Evolutionary conservation across 2,113 vertebrate genomes (phyloP).

Genomic region (Ramphastos sulfuratus): DNA sequence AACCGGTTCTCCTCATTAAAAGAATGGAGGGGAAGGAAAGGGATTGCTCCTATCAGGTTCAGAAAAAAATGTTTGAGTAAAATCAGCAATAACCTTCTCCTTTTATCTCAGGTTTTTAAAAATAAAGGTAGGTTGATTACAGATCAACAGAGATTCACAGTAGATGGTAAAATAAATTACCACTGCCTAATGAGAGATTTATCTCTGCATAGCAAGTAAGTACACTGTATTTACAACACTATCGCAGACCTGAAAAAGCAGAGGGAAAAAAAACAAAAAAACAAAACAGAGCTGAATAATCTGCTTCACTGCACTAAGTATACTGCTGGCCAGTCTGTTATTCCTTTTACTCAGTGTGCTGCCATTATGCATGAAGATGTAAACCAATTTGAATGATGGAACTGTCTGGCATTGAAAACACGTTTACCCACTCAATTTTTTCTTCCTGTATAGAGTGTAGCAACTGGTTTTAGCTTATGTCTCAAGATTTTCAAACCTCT

Average conservation of each 20-base stretch:
- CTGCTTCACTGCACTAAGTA: neutral
- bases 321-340: neutral
- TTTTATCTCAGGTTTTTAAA: neutral
- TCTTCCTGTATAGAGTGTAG: neutral
- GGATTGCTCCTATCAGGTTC: neutral
- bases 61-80: neutral
- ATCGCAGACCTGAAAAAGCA: neutral
- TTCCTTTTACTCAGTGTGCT: neutral
- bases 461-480: neutral
- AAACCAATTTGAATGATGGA: neutral
- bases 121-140: neutral
- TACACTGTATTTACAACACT: neutral
- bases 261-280: neutral
- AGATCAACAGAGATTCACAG: neutral
- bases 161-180: neutral
- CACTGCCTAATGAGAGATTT: neutral
- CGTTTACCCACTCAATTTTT: neutral
- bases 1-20: constrained; percentile 51
- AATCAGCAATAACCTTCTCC: neutral
- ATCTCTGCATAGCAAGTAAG: neutral
- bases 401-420: neutral
- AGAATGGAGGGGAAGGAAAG: neutral
- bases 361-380: neutral
- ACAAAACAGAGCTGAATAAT: neutral
- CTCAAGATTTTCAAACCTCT: neutral